A percentile compares a stretch with the other conserved stretches of the same genome.
These are phyloP conservation scores for Exaiptasia diaphana DNA, from an alignment of 64 coral and sea anemone genomes.

Conservation along the genomic window DNA sequence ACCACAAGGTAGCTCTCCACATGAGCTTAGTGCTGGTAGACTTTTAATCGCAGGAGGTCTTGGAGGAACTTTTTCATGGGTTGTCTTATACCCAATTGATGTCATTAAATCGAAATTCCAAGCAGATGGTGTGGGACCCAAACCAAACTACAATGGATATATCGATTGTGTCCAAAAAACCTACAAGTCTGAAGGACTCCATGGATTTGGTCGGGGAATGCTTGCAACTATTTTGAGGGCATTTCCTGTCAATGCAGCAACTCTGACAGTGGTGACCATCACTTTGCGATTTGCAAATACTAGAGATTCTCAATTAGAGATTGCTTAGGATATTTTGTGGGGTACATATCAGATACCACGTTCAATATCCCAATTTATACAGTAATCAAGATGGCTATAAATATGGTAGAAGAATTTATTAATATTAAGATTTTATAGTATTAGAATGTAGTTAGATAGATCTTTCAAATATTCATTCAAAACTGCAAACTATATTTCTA, in stretches of 20 bases:
- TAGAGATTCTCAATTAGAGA: neutral
- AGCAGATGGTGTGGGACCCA: slow-evolving; percentile 63
- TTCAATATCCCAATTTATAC: no score
- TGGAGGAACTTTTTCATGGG: slow-evolving; percentile 78
- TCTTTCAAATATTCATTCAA: no score
- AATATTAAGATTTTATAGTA: no score
- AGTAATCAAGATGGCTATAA: no score
- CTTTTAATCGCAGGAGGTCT: slow-evolving; percentile 84
- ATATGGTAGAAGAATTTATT: no score
- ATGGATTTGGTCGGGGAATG: slow-evolving; percentile 69
- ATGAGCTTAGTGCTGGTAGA: slow-evolving; percentile 36
- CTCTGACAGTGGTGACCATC: slow-evolving; percentile 83
- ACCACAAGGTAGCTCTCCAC: neutral
- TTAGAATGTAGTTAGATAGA: no score
- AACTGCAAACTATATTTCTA: no score
- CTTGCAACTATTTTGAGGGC: slow-evolving; percentile 72
- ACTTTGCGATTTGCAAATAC: slow-evolving; percentile 63
- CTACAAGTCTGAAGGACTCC: slow-evolving; percentile 55
- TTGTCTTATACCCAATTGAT: slow-evolving; percentile 73
- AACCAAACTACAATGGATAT: slow-evolving; percentile 38
- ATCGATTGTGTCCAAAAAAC: slow-evolving; percentile 80
- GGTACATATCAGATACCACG: no score
- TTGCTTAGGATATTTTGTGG: no score
- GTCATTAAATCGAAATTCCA: slow-evolving; percentile 87
- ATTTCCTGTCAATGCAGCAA: slow-evolving; percentile 92